Conservation (phyloP, 2,888 invertebrate species). For the Leptopilina myrica region DNA sequence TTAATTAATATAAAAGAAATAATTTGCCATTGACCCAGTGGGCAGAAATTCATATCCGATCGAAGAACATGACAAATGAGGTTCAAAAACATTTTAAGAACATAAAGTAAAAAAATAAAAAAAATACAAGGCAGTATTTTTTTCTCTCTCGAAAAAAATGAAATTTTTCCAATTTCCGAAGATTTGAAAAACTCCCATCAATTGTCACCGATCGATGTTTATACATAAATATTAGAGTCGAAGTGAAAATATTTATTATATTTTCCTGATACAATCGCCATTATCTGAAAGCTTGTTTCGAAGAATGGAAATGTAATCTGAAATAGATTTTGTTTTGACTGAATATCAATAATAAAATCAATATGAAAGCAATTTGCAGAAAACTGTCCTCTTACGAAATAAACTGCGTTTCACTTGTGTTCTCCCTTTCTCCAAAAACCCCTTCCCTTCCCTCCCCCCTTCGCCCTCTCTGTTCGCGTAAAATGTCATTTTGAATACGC, state of each 20-base stretch:
- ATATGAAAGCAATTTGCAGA: slow-evolving; percentile 29
- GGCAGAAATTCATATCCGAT: too few species aligned
- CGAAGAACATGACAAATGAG: too few species aligned
- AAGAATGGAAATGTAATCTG: slow-evolving; percentile 8
- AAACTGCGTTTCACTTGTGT: slow-evolving; percentile 28
- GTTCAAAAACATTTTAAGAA: too few species aligned
- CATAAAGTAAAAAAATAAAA: too few species aligned
- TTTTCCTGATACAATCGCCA: not conserved
- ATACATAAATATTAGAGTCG: not conserved
- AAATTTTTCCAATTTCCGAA: too few species aligned
- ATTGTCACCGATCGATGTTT: too few species aligned
- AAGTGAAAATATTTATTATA: not conserved
- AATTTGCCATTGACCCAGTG: too few species aligned
- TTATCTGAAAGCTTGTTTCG: slow-evolving; percentile 9
- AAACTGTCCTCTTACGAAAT: slow-evolving; percentile 16
- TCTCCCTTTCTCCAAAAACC: too few species aligned
- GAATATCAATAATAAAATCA: slow-evolving; percentile 25
- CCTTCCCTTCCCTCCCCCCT: not conserved
- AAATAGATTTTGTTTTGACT: slow-evolving; percentile 3
- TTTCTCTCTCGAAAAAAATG: too few species aligned
- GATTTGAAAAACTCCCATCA: too few species aligned
- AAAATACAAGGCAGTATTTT: too few species aligned
- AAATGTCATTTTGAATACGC: slow-evolving; percentile 28
- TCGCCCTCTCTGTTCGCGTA: not conserved
- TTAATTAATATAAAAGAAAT: too few species aligned